A percentile compares a stretch with the other conserved stretches of the same genome.
These are phyloP conservation scores for Hydriomena furcata DNA, from an alignment of 2,888 invertebrate species.

Conservation along the genomic window DNA sequence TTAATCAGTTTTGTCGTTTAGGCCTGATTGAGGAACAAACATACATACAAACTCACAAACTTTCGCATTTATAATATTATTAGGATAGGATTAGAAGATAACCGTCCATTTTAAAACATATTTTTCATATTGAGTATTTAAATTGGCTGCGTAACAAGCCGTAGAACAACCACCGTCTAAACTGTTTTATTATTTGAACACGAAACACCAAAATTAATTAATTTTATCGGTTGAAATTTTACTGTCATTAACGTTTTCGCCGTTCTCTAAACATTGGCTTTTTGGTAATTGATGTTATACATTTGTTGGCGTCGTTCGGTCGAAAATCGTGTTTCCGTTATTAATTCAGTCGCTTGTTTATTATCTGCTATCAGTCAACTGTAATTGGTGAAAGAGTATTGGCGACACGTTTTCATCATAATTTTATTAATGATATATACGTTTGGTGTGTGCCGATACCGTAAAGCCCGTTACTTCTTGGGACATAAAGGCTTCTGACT, in stretches of 20 bases:
- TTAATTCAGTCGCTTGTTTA: conserved; percentile 55
- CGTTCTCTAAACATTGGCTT: conserved; percentile 46
- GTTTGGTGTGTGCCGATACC: too few species aligned
- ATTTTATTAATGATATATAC: too few species aligned
- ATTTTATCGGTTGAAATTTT: conserved; percentile 36
- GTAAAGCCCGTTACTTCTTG: too few species aligned
- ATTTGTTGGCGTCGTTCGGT: conserved; percentile 58
- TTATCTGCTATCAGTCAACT: conserved; percentile 51
- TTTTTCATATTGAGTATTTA: too few species aligned
- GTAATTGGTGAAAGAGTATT: conserved; percentile 52
- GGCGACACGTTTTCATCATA: conserved; percentile 43
- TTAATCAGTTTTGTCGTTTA: too few species aligned
- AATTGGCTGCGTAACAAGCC: neutral
- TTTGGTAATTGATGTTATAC: conserved; percentile 53
- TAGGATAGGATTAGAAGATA: too few species aligned
- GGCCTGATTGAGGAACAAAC: too few species aligned
- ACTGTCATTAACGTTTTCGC: conserved; percentile 41
- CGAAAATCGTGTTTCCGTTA: conserved; percentile 47
- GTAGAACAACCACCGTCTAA: neutral
- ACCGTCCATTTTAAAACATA: too few species aligned
- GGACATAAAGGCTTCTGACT: too few species aligned
- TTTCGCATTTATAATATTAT: too few species aligned
- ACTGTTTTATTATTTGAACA: conserved; percentile 6
- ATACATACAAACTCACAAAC: too few species aligned
- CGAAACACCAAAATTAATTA: conserved; percentile 23